Evolutionary conservation across 2,113 vertebrate species (phyloP), one percentile per base, ranked within the genome.

Genomic region (Charadrius vociferus): DNA sequence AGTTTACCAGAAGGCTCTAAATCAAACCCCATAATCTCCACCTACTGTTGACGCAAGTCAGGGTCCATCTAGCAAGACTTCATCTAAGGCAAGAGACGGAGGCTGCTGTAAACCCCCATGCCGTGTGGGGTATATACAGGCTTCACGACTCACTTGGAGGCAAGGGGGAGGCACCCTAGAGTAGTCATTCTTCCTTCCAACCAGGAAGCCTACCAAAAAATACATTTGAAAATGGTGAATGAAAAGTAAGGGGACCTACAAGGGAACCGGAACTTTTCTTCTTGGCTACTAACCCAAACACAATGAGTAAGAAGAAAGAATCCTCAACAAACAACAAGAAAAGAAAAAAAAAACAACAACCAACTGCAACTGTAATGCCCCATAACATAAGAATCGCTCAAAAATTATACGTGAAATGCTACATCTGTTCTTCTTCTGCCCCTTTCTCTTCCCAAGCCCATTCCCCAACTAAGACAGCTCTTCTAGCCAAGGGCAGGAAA

Each of bases 321-420:
- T 79, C 50, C 83, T 75, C 86, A 87, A 90, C 73, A 78, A 95
- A 58, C 56, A 45, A 45, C 45, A 45, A 45, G 43, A 17, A 50
- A 23, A 50, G 24, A 66, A 1, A 53, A 50, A 47, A n/a, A 20
- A 55, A 56, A 18, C 27, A 43, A 16, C 49, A 43, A 81, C 12
- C 26, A 21, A 70, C 82, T 0, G 0, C 3, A 23, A 92, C 77
- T 70, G 81, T 97, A 97, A 97, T 95, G 96, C 96, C 97, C 97
- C 92, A 21, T 82, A 78, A 66, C 7, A 32, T 94, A 86, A 12
- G 65, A 95, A 59, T 93, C 93, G 88, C 88, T 96, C 72, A 96
- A 94, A 89, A 81, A 91, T 53, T 71, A 8, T 30, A 82, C 8
- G 62, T 92, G 93, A 96, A 96, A 95, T 95, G 95, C 95, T 97